phyloP scores from a whole-genome alignment of 2,888 invertebrate genomes.

The Acleris literana region DNA sequence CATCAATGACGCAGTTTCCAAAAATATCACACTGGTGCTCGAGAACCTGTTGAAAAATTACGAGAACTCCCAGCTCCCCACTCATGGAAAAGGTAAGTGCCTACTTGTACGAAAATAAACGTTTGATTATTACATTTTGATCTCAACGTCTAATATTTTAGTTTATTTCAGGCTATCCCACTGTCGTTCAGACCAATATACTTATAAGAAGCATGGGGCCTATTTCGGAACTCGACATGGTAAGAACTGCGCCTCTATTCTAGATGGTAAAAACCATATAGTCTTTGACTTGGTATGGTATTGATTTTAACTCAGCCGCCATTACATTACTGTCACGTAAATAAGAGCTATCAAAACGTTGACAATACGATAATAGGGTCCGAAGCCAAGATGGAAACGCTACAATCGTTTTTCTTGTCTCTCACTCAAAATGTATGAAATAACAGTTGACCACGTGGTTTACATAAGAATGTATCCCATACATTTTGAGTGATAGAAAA shows the following conservation, averaged over 20 bases:
- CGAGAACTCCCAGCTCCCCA: conserved; percentile 94
- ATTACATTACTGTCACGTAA: no score
- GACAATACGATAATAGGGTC: no score
- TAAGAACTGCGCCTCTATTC: conserved; percentile 58
- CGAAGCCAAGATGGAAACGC: no score
- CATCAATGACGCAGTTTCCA: conserved; percentile 89
- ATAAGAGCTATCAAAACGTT: no score
- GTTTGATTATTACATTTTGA: background rate
- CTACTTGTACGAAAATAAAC: background rate
- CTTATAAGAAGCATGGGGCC: conserved; percentile 96
- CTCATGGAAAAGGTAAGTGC: conserved; percentile 90
- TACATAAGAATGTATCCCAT: no score
- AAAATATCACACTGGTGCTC: conserved; percentile 92
- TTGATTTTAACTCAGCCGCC: no score
- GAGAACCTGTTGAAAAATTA: conserved; percentile 95
- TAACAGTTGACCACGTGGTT: no score
- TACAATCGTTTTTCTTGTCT: no score
- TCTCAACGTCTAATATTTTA: background rate
- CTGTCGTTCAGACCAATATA: conserved; percentile 93
- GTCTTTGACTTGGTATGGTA: no score
- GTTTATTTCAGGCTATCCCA: conserved; percentile 87
- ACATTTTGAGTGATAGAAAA: no score
- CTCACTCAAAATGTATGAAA: no score
- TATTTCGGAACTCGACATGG: conserved; percentile 95
- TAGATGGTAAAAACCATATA: no score